Evolutionary conservation across 2,888 invertebrate genomes (phyloP), one percentile per base, ranked within the genome.

Genomic region (Antheraea assamensis): DNA sequence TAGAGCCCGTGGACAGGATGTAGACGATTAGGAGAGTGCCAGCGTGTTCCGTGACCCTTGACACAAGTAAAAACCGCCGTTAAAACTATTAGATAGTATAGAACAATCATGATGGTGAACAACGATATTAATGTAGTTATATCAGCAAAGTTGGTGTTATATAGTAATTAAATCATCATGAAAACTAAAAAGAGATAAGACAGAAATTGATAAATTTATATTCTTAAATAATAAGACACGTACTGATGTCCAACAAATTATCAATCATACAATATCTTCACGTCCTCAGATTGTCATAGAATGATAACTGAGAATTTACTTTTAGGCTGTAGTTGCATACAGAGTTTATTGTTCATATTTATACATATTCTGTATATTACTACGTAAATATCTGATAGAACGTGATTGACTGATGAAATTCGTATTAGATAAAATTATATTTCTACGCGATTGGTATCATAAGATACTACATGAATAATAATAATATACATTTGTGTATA

Each of bases 1-100:
- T 87, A 94, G 1, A 94, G 81, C 3, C 92, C 90, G 58, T 92
- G 93, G 8, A 94, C 93, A n/a, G 93, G 93, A 35, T 90, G 91
- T 10, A 93, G 83, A 19, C 87, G 82, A 58, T 84, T 88, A 2
- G 85, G 79, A 30, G 83, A 81, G 58, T 82, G 81, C 87, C 89
- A 87, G 42, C 85, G 82, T 30, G 85, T 81, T 27, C 86, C 78
- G 58, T 87, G 85, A 52, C 85, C 85, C 72, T 68, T 66, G 27
- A 71, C 71, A 35, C 19, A n/a, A 27, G 42, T 35, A 24, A 31
- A 71, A 35, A 3, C 52, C 30, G 30, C 35, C 19, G 68, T n/a
- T 1, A 68, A 68, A 35, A 68, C 13, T 35, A 47, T 42, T 24
- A 73, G 70, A 42, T 42, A 73, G 35, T 70, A 70, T 5, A 35